Evolutionary conservation across 2,113 vertebrate species (phyloP).

Genomic region (Gracilinanus agilis): DNA sequence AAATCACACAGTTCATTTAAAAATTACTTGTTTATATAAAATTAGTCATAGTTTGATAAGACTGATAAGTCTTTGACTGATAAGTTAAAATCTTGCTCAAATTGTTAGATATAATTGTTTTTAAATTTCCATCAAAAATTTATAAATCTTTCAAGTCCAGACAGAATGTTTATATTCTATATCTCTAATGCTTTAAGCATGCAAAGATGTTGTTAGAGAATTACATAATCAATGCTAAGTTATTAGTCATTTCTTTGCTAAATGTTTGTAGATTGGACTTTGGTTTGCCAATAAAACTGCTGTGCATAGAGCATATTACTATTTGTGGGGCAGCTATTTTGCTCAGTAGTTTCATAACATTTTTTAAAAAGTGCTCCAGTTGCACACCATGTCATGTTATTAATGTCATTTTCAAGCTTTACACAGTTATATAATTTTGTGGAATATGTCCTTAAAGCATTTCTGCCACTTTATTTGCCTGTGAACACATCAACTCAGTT

Average conservation of each 20-base stretch:
- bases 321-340: not conserved
- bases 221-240: not conserved
- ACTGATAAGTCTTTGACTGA: too few species aligned
- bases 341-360: not conserved
- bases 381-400: not conserved
- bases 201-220: constrained; percentile 42
- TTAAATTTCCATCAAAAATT: not conserved
- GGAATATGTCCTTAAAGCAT: not conserved
- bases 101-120: not conserved
- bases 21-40: constrained; percentile 35
- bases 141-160: constrained; percentile 3
- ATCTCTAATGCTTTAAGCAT: constrained; percentile 35
- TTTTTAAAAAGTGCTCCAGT: not conserved
- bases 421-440: not conserved
- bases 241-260: not conserved
- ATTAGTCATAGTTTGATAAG: constrained; percentile 23
- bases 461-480: not conserved
- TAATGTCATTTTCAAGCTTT: not conserved
- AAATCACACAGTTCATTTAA: constrained; percentile 12
- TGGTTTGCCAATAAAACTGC: not conserved
- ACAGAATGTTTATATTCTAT: constrained; percentile 23
- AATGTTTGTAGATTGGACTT: not conserved
- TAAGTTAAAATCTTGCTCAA: not conserved
- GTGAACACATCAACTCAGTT: not conserved
- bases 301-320: not conserved